Base-by-base conservation (phyloP, 92 coral and sea anemone species). In the Bergia puertoricense region DNA sequence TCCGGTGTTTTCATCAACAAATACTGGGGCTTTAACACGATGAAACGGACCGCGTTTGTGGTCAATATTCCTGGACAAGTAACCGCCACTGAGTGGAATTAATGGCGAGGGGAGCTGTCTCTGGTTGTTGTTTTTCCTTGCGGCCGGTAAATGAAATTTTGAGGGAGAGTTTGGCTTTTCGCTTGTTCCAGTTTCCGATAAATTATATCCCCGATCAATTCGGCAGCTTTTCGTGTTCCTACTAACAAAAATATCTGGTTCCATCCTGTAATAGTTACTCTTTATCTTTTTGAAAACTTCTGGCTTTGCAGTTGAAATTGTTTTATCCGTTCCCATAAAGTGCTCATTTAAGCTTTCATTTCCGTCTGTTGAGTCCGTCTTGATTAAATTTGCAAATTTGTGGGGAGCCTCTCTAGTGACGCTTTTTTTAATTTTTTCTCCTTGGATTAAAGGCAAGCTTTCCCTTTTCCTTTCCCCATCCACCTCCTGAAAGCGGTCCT, bases 1-100 rank as follows among this genome's bases (percentile, higher is more conserved):
- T 82, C 75, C 86, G 11, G 74, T 41, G 76, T 0, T 67, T 40
- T 40, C 14, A n/a, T 82, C 86, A 39, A 41, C 36, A 65, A 82
- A 65, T 13, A 82, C 57, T 40, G 86, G 71, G 22, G 51, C 40
- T 65, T 66, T 43, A n/a, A 43, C 42, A 18, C 50, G 13, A 8
- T 41, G 76, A 22, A 65, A 82, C 40, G 22, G 14, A 45, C 57
- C 40, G 38, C 39, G 37, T 18, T 65, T 65, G 54, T 18, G 9
- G 75, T 41, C 44, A 40, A 8, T 9, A 45, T 37, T 11, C 56
- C 59, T 66, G 37, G 76, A 82, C 18, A 22, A 22, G 51, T 82
- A 50, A 43, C 57, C 75, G 38, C 74, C 44, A 22, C 43, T 62
- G 15, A 65, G 75, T 14, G 43, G n/a, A n/a, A 82, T 39, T 40